These are phyloP conservation scores for Caenorhabditis panamensis DNA, from an alignment of 2,888 invertebrate species.

Conservation along the genomic window DNA sequence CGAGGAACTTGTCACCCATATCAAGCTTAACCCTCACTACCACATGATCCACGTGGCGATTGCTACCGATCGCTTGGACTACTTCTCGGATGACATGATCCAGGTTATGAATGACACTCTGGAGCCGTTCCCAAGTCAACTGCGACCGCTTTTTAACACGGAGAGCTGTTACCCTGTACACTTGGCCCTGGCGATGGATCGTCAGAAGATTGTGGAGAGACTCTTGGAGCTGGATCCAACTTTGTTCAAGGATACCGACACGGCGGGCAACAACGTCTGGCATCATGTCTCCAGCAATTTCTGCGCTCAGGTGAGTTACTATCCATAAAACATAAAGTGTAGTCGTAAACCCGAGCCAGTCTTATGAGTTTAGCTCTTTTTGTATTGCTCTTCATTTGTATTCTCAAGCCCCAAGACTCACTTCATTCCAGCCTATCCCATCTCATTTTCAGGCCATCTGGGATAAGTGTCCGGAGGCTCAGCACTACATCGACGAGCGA, in stretches of 20 bases:
- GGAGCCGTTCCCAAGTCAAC: conserved; percentile 92
- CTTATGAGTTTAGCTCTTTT: no score
- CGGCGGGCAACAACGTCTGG: conserved; percentile 57
- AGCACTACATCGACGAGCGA: conserved; percentile 48
- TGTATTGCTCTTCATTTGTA: no score
- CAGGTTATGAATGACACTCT: conserved; percentile 89
- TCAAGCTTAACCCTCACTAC: conserved; percentile 64
- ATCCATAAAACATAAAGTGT: no score
- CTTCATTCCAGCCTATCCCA: no score
- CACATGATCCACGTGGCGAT: conserved; percentile 80
- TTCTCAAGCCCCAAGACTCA: no score
- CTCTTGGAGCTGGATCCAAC: conserved; percentile 60
- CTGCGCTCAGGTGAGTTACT: conserved; percentile 54
- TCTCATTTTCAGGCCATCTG: conserved; percentile 57
- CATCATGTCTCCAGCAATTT: conserved; percentile 54
- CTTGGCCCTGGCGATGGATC: conserved; percentile 88
- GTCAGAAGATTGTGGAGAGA: conserved; percentile 84
- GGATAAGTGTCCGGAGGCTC: conserved; percentile 56
- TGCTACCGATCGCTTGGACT: conserved; percentile 72
- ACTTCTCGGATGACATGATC: conserved; percentile 82
- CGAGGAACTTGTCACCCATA: conserved; percentile 57
- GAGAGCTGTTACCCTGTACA: conserved; percentile 89
- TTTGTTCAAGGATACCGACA: conserved; percentile 44
- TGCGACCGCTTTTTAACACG: conserved; percentile 77
- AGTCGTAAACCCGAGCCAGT: no score